Evolutionary conservation across 2,888 invertebrate species (phyloP).

Genomic region (Caenorhabditis becei): DNA sequence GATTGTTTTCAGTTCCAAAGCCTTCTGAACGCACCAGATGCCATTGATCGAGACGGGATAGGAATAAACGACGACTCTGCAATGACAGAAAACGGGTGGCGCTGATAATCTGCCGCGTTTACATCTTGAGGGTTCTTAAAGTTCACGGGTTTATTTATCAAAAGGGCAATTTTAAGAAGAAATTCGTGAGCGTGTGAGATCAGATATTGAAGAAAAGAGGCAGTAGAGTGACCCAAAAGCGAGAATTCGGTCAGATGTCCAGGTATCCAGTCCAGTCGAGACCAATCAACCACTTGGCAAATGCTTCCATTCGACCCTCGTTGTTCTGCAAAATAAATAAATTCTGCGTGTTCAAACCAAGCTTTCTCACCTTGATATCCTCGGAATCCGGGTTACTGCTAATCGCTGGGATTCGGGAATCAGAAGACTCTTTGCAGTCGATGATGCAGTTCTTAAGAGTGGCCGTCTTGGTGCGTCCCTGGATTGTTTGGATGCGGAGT

Average conservation of each 20-base stretch:
- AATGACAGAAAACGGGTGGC: not conserved
- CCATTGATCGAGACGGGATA: slow-evolving; percentile 33
- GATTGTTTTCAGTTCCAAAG: not conserved
- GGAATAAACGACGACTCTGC: not conserved
- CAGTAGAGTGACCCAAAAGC: slow-evolving; percentile 4
- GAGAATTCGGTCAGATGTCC: slow-evolving; percentile 46
- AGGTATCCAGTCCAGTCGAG: slow-evolving; percentile 71
- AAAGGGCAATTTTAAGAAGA: not conserved
- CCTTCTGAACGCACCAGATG: slow-evolving; percentile 22
- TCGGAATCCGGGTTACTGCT: slow-evolving; percentile 15
- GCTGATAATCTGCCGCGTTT: not conserved
- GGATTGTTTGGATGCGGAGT: slow-evolving; percentile 59
- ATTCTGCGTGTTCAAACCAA: not conserved
- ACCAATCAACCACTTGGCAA: slow-evolving; percentile 70
- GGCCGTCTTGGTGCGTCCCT: slow-evolving; percentile 46
- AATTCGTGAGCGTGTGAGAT: slow-evolving; percentile 5
- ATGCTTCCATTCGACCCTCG: slow-evolving; percentile 31
- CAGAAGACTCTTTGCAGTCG: slow-evolving; percentile 49
- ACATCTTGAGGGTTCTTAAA: not conserved
- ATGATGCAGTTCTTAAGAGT: slow-evolving; percentile 50
- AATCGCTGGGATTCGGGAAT: slow-evolving; percentile 60
- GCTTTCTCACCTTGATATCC: slow-evolving; percentile 19
- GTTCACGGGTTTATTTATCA: slow-evolving; percentile 26
- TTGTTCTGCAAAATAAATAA: slow-evolving; percentile 23
- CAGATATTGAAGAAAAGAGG: not conserved